Evolutionary conservation across 2,888 invertebrate genomes (phyloP), one percentile per base, ranked within the genome.

Genomic region (Asteroscopus sphinx): DNA sequence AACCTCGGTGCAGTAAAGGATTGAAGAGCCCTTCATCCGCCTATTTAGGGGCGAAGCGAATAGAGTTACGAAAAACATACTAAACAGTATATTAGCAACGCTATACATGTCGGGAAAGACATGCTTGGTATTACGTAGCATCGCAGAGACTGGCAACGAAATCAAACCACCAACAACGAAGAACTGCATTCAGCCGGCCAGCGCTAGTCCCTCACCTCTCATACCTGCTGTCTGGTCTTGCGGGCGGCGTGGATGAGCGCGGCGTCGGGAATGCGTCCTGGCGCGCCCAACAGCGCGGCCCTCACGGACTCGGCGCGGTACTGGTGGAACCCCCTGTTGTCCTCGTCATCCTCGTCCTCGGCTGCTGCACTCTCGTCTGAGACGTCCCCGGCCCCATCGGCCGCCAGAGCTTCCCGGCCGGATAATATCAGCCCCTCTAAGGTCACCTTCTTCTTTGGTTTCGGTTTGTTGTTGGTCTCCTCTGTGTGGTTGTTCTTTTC

Each of bases 181-280:
- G 67, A 58, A 53, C 64, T 57, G 68, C 68, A 67, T 57, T 67
- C 68, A 63, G 66, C 76, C 82, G 79, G 82, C 85, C 81, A 79
- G 80, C 84, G 79, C 86, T 80, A 96, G 95, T 93, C 98, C 98
- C 87, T 99, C 95, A 94, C 93, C 93, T 94, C 93, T 93, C 93
- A 93, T 67, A 99, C 98, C 95, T 98, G 96, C 93, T 99, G 99
- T 80, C 99, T 95, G 65, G 97, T 96, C 92, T 99, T 99, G 82
- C 99, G 96, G 9, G 99, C 99, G 72, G 98, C 98, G 94, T 99
- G 99, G 87, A 99, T 99, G 95, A 99, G 97, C 48, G 98, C 98
- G 8, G 99, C 99, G 95, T 99, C 99, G 8, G 99, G 99, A 83
- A 99, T 99, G 73, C 96, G 97, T 12, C 99, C 99, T 83, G 97